Evolutionary conservation across 2,888 invertebrate genomes (phyloP).

Genomic region (Tipula vernalis): DNA sequence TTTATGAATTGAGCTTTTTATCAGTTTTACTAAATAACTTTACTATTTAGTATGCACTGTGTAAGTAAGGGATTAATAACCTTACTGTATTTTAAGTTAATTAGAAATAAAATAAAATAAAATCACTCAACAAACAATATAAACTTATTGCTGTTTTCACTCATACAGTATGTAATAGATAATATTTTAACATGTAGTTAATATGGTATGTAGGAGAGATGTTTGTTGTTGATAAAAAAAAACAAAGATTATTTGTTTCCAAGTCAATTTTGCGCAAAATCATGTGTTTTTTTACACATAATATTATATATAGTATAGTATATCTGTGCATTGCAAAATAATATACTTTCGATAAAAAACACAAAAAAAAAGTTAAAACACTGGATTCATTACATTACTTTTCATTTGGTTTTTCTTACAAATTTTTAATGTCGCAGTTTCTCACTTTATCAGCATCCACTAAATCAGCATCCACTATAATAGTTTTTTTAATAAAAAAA

Average conservation of each 20-base stretch:
- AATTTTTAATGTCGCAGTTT: neutral
- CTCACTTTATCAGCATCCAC: neutral
- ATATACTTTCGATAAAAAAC: neutral
- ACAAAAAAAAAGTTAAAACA: neutral
- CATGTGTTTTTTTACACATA: neutral
- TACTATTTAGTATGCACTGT: neutral
- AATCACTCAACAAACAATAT: neutral
- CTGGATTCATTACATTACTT: neutral
- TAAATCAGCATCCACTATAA: too few relatives aligned
- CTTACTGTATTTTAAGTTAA: neutral
- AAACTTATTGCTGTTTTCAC: neutral
- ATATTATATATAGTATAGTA: neutral
- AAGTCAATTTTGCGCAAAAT: constrained; percentile 1
- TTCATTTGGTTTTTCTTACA: neutral
- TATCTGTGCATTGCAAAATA: neutral
- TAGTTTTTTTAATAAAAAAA: too few relatives aligned
- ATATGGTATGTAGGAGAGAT: neutral
- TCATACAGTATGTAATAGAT: neutral
- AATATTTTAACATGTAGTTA: neutral
- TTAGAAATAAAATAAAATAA: neutral
- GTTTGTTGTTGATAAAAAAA: neutral
- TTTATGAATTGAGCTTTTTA: neutral
- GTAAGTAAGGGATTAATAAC: neutral
- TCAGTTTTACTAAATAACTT: neutral
- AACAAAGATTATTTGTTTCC: neutral